Evolutionary conservation across 2,888 invertebrate genomes (phyloP), one percentile per base, ranked within the genome.

Genomic region (Spicauda simplicius): DNA sequence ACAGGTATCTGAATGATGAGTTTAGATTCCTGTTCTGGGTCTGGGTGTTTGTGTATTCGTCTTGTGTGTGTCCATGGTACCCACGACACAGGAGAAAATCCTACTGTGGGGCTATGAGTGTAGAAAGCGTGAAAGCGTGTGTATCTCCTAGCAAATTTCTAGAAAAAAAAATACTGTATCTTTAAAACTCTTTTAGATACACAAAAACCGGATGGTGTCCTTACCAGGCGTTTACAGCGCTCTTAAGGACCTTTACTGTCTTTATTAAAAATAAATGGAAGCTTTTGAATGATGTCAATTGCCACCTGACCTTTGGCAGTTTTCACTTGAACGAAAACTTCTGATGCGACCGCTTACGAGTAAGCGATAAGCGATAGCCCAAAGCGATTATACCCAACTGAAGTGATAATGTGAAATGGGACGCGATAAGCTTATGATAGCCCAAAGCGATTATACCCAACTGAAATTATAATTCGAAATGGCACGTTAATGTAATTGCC

Each of bases 291-390:
- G 16, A 48, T 48, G n/a, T 48, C 48, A 48, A 48, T 48, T 48
- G 48, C 48, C 48, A 48, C 48, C 52, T 53, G 52, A 20, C 52
- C 20, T 53, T 20, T 53, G 20, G 52, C n/a, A 53, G 20, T 16
- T 48, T 48, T 48, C 48, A 48, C n/a, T 48, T 7, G 16, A 48
- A 16, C 48, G 48, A 16, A 1, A 48, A 14, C 7, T 48, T 3
- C 6, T n/a, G n/a, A 7, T 16, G 3, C 14, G 1, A 48, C 48
- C 16, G 48, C 16, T 14, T 16, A 6, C 16, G 16, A 48, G 16
- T 16, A 16, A 48, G 5, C 48, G 48, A 48, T 5, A 45, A n/a
- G 45, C n/a, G 1, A 45, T 45, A 4, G n/a, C n/a, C n/a, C n/a
- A n/a, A 41, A 45, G 14, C 14, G 14, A 10, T 45, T 14, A 45